These are phyloP conservation scores for Otus sunia DNA, from an alignment of 2,113 vertebrate species.

Conservation along the genomic window DNA sequence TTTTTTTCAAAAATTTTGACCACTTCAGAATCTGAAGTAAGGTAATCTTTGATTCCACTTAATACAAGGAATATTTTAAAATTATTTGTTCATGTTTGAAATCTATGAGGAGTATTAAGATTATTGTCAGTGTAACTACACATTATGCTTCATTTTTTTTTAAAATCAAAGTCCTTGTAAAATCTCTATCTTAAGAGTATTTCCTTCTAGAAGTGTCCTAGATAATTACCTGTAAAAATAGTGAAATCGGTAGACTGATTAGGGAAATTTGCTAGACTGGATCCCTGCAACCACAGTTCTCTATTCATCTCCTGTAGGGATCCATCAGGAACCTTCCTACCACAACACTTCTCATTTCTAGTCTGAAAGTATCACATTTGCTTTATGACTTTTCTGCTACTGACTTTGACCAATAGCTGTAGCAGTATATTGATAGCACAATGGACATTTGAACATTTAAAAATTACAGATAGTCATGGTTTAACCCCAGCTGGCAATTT, in stretches of 20 bases:
- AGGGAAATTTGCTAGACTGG: not conserved
- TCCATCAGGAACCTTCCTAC: not conserved
- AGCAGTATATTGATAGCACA: not conserved
- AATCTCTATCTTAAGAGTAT: not conserved
- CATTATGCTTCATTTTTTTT: not conserved
- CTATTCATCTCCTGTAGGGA: not conserved
- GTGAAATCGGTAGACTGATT: not conserved
- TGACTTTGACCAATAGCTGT: not conserved
- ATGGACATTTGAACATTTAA: not conserved
- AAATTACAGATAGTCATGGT: not conserved
- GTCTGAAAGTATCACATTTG: not conserved
- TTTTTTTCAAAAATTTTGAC: not conserved
- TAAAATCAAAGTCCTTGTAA: not conserved
- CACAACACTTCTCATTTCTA: not conserved
- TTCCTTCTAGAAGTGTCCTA: not conserved
- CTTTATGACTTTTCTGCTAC: not conserved
- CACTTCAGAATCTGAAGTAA: not conserved
- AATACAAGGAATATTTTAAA: not conserved
- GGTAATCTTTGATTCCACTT: not conserved
- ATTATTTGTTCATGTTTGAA: not conserved
- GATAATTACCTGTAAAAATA: not conserved
- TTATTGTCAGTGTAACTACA: not conserved
- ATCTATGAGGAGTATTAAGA: not conserved
- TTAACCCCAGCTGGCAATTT: too few species aligned
- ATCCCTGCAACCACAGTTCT: not conserved